phyloP scores from a whole-genome alignment of 2,888 invertebrate species.

The Pyralis farinalis region DNA sequence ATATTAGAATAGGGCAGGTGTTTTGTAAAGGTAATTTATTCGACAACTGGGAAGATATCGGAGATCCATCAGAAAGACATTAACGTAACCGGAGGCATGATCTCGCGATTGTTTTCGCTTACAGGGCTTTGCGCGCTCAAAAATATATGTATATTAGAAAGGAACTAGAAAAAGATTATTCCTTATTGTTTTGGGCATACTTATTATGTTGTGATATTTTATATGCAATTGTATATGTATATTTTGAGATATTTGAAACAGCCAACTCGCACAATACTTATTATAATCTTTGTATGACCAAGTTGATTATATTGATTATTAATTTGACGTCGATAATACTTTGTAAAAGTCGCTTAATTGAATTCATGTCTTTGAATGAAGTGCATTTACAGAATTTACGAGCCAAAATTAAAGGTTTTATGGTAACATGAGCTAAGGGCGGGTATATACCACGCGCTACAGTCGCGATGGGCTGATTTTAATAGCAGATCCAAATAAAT shows the following conservation, averaged over 20 bases:
- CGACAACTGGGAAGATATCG: constrained; percentile 56
- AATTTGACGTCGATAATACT: no score
- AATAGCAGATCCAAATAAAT: no score
- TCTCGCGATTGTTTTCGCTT: constrained; percentile 48
- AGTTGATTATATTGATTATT: no score
- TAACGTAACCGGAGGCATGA: constrained; percentile 55
- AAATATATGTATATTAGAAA: constrained; percentile 12
- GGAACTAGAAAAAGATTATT: not conserved
- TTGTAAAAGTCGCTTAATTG: no score
- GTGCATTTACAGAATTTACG: constrained; percentile 5
- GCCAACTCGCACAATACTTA: no score
- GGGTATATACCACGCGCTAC: not conserved
- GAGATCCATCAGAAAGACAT: constrained; percentile 77
- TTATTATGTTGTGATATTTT: no score
- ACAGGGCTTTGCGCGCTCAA: constrained; percentile 24
- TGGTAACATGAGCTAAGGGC: not conserved
- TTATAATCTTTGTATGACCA: no score
- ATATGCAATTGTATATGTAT: no score
- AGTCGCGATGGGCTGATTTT: no score
- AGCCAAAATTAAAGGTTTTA: constrained; percentile 4
- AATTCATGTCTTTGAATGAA: not conserved
- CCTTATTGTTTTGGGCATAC: no score
- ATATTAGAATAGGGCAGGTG: constrained; percentile 9
- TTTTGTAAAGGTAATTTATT: constrained; percentile 52
- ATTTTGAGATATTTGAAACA: no score